Base-by-base conservation (phyloP, 1,140 invertebrate genomes). In the Nasonia longicornis region DNA sequence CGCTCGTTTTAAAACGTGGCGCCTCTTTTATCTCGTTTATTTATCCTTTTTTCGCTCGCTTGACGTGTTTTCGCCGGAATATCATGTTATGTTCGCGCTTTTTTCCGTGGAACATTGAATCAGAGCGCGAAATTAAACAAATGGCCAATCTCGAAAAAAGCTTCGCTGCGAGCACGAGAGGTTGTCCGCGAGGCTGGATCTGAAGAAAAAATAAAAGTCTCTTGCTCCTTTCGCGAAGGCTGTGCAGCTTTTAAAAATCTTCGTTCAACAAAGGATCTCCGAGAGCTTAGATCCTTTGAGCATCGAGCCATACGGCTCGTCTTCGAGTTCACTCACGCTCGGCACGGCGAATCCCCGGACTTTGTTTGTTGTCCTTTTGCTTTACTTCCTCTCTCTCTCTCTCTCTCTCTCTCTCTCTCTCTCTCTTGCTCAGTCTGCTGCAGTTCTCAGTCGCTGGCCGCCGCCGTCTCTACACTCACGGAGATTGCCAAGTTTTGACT, bases 401-500 rank as follows among this genome's bases (percentile, higher is more conserved):
- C 31, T 26, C 26, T 26, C 26, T 26, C 26, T 26, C 26, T 26
- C 26, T 26, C 26, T 26, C 26, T 26, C 26, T 26, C 26, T 26
- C 26, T 26, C 26, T 26, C 26, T 26, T 26, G 26, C 26, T 26
- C 26, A 26, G 26, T 26, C 16, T 3, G 35, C 10, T 8, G 35
- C 35, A 38, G 35, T 38, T 38, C 35, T 38, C 35, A 0, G 74
- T 64, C 26, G 48, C n/a, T 58, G 72, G 7, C 2, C 58, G 58
- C 11, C 26, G 22, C 45, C 38, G n/a, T n/a, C 16, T 20, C 69
- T 58, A 20, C 52, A 20, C 26, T n/a, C 29, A 48, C 52, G 67
- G 64, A 77, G 70, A 86, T 84, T 83, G 76, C 77, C 81, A 86
- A 85, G 82, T 84, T 86, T 84, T 82, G 84, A 86, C 85, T 84